Evolutionary conservation across 2,888 invertebrate species (phyloP).

Genomic region (Drosophila sordidapex): DNA sequence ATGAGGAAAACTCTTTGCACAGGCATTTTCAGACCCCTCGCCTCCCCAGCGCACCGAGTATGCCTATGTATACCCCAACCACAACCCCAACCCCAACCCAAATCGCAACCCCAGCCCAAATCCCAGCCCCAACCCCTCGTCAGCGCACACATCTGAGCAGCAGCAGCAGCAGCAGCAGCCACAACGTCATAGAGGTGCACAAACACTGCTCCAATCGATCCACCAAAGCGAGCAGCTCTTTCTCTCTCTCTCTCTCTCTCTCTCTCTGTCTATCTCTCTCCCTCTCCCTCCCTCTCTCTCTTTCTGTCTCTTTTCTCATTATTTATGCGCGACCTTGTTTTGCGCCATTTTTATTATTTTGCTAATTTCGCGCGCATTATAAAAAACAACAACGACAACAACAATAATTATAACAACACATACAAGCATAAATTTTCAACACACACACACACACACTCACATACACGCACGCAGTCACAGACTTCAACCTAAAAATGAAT

Average conservation of each 20-base stretch:
- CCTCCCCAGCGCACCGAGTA: not conserved
- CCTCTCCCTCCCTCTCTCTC: too few relatives aligned
- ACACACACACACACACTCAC: constrained; percentile 15
- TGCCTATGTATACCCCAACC: constrained; percentile 7
- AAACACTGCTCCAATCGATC: constrained; percentile 70
- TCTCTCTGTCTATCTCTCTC: too few relatives aligned
- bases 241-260: constrained; percentile 2
- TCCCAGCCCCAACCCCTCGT: not conserved
- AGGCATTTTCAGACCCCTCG: constrained; percentile 6
- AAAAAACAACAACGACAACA: constrained; percentile 44
- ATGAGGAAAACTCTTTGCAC: constrained; percentile 70
- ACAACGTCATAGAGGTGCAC: constrained; percentile 64
- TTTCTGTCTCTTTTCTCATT: constrained; percentile 71
- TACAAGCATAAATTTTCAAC: constrained; percentile 40
- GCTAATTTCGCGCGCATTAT: constrained; percentile 77
- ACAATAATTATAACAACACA: constrained; percentile 20
- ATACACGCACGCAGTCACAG: constrained; percentile 17
- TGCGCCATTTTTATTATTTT: constrained; percentile 80
- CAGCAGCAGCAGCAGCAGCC: not conserved
- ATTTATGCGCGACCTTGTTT: constrained; percentile 79
- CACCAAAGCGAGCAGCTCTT: constrained; percentile 68
- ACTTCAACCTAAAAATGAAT: not conserved
- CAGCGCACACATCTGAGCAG: not conserved
- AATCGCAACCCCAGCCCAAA: not conserved
- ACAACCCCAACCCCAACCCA: constrained; percentile 1